phyloP scores from a whole-genome alignment of 2,888 invertebrate species.

The Isotomurus palustris region DNA sequence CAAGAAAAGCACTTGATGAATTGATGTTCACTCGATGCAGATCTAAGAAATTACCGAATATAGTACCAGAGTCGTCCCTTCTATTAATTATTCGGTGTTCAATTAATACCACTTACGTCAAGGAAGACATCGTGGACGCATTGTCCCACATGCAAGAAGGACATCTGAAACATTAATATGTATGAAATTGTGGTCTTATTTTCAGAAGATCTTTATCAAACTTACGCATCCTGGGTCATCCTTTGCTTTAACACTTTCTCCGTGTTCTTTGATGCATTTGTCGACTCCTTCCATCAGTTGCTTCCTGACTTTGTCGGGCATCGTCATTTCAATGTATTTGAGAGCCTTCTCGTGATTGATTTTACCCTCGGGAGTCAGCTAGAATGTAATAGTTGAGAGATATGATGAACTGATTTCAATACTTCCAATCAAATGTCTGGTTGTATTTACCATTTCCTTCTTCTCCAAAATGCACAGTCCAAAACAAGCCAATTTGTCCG shows the following conservation, averaged over 20 bases:
- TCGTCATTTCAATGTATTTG: constrained; percentile 35
- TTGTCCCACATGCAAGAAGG: constrained; percentile 36
- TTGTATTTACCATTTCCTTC: constrained; percentile 32
- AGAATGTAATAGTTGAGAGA: neutral
- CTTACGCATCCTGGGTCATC: constrained; percentile 29
- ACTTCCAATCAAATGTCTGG: neutral
- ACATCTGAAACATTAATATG: neutral
- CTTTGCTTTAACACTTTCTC: constrained; percentile 21
- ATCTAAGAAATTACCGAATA: neutral
- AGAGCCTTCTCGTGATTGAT: constrained; percentile 39
- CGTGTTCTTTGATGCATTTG: constrained; percentile 42
- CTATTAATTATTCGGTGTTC: neutral
- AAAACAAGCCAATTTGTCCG: constrained; percentile 35
- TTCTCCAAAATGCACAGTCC: constrained; percentile 39
- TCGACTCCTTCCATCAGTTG: constrained; percentile 36
- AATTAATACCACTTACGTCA: constrained; percentile 25
- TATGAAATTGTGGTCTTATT: neutral
- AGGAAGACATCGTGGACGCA: constrained; percentile 38
- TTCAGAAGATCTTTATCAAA: neutral
- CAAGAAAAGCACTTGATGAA: no score
- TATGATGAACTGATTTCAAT: neutral
- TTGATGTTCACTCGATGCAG: neutral
- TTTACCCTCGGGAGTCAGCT: constrained; percentile 40
- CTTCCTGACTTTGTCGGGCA: constrained; percentile 36
- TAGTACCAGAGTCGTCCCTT: neutral